Base-by-base conservation (phyloP, 2,797 vertebrate species). In the Arrhamphus sclerolepis region DNA sequence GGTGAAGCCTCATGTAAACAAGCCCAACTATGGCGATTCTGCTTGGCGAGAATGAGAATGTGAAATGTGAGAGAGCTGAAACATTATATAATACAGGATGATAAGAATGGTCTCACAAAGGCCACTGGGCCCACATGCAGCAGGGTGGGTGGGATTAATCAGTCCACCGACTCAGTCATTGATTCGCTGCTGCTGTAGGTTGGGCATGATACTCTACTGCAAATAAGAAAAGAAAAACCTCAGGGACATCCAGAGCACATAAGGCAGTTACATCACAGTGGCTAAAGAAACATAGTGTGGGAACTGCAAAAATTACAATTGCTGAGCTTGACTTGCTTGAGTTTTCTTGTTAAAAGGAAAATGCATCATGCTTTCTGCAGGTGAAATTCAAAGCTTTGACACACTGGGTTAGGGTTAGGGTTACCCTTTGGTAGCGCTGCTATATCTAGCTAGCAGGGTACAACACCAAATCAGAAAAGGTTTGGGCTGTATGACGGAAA, bases 21-120 rank as follows among this genome's bases (percentile, higher is more conserved):
- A 48, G 62, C 31, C 54, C 46, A 46, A 76, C 85, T 82, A 80
- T 72, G 66, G 48, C 75, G 68, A 86, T 59, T 56, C 44, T 1
- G 52, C 62, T 64, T 61, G 57, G 48, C 18, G n/a, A 21, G 67
- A 65, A 73, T 40, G 42, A 16, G 38, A 66, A 63, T 10, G 21
- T 53, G 56, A 56, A 34, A 59, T 43, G 38, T 57, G 24, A 31
- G 29, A 59, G 53, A 65, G 52, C 64, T 62, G 56, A 72, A 40
- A 26, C 31, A 42, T 61, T 13, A 43, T 20, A 59, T 62, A 70
- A 75, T 16, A 42, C 65, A 67, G 46, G 51, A 40, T 61, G 58
- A 58, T 66, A 63, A 56, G 66, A 70, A 7, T 63, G 59, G 22
- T 66, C 26, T 7, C 56, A 52, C 21, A n/a, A 20, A 10, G 55